These are phyloP conservation scores for Lagenorhynchus albirostris DNA, from an alignment of 2,113 vertebrate genomes.

Conservation along the genomic window DNA sequence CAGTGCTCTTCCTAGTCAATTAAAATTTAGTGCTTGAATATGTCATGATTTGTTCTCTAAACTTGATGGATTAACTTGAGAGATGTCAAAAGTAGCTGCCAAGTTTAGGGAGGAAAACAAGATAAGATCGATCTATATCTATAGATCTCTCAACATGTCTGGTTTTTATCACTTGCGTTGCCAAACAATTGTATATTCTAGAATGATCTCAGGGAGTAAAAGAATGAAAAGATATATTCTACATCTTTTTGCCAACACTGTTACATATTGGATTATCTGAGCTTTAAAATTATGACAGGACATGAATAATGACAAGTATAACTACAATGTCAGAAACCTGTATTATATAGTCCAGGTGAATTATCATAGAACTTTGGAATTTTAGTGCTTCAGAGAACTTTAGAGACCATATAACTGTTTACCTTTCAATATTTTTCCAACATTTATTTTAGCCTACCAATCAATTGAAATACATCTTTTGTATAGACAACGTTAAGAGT, in stretches of 20 bases:
- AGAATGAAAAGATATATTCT: slow-evolving; percentile 44
- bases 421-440: slow-evolving; percentile 24
- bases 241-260: slow-evolving; percentile 3
- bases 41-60: slow-evolving; percentile 51
- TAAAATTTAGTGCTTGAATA: slow-evolving; percentile 64
- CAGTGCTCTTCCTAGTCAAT: neutral
- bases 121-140: slow-evolving; percentile 66
- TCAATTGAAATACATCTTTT: neutral
- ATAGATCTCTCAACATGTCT: slow-evolving; percentile 55
- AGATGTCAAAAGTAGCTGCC: slow-evolving; percentile 63
- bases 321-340: neutral
- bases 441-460: neutral
- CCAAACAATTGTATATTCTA: slow-evolving; percentile 59
- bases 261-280: slow-evolving; percentile 33
- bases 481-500: neutral
- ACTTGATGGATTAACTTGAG: slow-evolving; percentile 61
- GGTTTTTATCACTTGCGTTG: slow-evolving; percentile 67
- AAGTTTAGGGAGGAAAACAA: slow-evolving; percentile 68
- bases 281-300: slow-evolving; percentile 44
- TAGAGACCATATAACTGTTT: neutral
- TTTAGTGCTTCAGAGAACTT: slow-evolving; percentile 26
- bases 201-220: slow-evolving; percentile 61
- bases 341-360: neutral
- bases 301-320: slow-evolving; percentile 36
- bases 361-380: slow-evolving; percentile 53